A percentile compares a stretch with the other conserved stretches of the same genome.
phyloP scores from a whole-genome alignment of 2,113 vertebrate species.

The Setophaga petechia region DNA sequence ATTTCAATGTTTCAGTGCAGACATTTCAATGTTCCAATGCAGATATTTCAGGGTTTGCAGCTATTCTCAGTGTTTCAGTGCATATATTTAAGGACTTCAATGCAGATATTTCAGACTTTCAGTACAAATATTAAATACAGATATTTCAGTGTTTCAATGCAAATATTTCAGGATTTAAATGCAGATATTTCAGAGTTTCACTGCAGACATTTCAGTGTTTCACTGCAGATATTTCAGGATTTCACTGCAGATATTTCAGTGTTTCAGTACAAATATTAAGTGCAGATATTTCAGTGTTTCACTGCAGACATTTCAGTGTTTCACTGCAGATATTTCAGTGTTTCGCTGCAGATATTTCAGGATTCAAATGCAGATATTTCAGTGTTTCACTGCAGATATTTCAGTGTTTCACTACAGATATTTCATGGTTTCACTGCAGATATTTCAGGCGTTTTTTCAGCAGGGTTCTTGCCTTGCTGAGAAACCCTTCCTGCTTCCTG shows the following conservation, averaged over 20 bases:
- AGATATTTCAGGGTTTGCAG: not conserved
- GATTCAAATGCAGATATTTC: too few species aligned
- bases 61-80: fast-evolving
- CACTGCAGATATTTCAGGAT: too few species aligned
- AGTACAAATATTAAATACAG: not conserved
- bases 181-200: not conserved
- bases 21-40: fast-evolving
- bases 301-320: fast-evolving
- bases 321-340: not conserved
- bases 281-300: too few species aligned
- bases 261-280: fast-evolving
- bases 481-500: too few species aligned
- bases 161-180: fast-evolving
- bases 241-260: not conserved
- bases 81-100: not conserved
- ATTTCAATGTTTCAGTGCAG: fast-evolving
- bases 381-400: not conserved
- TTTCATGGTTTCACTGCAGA: too few species aligned
- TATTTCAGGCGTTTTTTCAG: too few species aligned
- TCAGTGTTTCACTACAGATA: fast-evolving
- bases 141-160: fast-evolving
- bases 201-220: fast-evolving
- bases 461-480: too few species aligned
- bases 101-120: fast-evolving
- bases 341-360: not conserved